Evolutionary conservation across 2,888 invertebrate species (phyloP).

Genomic region (Drosophila tanythrix): DNA sequence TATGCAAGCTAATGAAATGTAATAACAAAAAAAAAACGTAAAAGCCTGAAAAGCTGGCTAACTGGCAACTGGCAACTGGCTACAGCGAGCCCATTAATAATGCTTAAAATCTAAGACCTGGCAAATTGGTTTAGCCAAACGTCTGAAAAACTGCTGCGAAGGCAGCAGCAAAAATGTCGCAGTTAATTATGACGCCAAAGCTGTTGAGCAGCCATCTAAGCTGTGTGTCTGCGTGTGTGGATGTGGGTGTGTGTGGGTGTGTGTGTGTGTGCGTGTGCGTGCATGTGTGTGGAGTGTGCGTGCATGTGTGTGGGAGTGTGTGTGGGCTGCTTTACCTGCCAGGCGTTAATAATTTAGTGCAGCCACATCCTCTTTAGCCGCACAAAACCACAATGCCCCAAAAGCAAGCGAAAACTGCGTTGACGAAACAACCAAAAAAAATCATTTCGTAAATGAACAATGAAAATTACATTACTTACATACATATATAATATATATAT

Average conservation of each 20-base stretch:
- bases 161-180: constrained; percentile 60
- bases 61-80: constrained; percentile 28
- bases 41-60: constrained; percentile 28
- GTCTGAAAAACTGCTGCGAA: constrained; percentile 45
- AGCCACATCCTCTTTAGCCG: constrained; percentile 3
- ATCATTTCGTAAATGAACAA: constrained; percentile 3
- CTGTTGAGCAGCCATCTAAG: constrained; percentile 28
- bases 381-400: constrained; percentile 3
- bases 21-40: constrained; percentile 38
- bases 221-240: background rate
- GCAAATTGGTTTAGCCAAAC: constrained; percentile 73
- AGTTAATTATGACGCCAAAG: constrained; percentile 74
- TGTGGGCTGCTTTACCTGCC: constrained; percentile 40
- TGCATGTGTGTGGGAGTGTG: background rate
- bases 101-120: constrained; percentile 78
- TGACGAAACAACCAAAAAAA: constrained; percentile 17
- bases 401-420: constrained; percentile 13
- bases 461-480: background rate
- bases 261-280: background rate
- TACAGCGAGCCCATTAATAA: constrained; percentile 64
- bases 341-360: constrained; percentile 55
- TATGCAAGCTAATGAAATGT: constrained; percentile 55
- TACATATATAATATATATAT: background rate
- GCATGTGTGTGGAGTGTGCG: background rate
- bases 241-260: background rate